These are phyloP conservation scores for Drosophila varians DNA, from an alignment of 1,140 invertebrate species.

Conservation along the genomic window DNA sequence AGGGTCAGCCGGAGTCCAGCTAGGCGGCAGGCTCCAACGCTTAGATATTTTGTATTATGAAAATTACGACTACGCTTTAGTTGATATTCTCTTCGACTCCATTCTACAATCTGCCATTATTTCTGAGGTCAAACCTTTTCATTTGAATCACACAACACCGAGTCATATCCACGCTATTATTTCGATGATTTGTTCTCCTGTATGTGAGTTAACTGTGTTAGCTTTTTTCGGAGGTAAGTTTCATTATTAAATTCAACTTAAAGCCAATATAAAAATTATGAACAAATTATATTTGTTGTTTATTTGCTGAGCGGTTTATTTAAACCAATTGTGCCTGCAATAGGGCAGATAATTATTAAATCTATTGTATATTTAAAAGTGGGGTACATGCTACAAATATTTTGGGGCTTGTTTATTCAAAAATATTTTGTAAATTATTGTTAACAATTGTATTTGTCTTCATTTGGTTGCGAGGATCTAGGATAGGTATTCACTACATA, in stretches of 20 bases:
- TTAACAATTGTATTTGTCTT: conserved; percentile 61
- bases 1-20: conserved; percentile 85
- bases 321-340: conserved; percentile 66
- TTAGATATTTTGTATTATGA: conserved; percentile 35
- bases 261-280: conserved; percentile 62
- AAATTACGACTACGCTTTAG: conserved; percentile 33
- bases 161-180: conserved; percentile 57
- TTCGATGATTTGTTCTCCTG: conserved; percentile 35
- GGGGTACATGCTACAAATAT: conserved; percentile 44
- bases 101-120: conserved; percentile 15
- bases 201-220: conserved; percentile 42
- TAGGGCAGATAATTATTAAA: conserved; percentile 4
- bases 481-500: conserved; percentile 42
- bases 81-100: conserved; percentile 27
- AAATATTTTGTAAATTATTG: conserved; percentile 53
- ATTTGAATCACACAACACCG: conserved; percentile 21
- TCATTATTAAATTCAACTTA: conserved; percentile 67
- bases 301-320: conserved; percentile 32
- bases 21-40: conserved; percentile 29
- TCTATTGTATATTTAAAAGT: background rate
- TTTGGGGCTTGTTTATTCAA: conserved; percentile 44
- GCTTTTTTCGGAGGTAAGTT: conserved; percentile 62
- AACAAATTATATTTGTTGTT: conserved; percentile 33
- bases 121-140: conserved; percentile 33
- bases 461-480: conserved; percentile 66